These are phyloP conservation scores for Osmerus mordax DNA, from an alignment of 2,113 vertebrate genomes.

Conservation along the genomic window DNA sequence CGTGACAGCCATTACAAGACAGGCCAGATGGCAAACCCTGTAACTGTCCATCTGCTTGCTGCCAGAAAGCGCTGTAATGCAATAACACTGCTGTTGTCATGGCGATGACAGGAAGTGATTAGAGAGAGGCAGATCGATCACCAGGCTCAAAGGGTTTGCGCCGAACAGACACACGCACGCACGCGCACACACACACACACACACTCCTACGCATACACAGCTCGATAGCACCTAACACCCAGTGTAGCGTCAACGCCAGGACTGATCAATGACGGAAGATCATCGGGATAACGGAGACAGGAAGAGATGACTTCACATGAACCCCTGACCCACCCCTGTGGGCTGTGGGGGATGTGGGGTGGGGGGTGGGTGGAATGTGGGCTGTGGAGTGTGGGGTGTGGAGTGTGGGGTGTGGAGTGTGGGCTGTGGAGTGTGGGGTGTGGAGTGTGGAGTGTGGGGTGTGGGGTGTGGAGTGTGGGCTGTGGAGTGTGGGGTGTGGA, in stretches of 20 bases:
- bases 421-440: not conserved
- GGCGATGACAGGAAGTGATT: conserved; percentile 1
- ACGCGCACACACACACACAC: too few relatives aligned
- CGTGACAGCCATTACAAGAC: too few relatives aligned
- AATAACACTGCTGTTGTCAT: not conserved
- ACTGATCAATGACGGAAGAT: too few relatives aligned
- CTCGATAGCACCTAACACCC: too few relatives aligned
- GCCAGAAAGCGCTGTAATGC: not conserved
- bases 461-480: too few relatives aligned
- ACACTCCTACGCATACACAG: too few relatives aligned
- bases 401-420: not conserved
- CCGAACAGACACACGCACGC: not conserved
- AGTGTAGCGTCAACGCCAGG: too few relatives aligned
- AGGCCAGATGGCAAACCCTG: too few relatives aligned
- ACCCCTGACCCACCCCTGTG: too few relatives aligned
- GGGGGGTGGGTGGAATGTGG: not conserved
- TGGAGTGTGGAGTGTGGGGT: not conserved
- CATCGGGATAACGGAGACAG: too few relatives aligned
- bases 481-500: not conserved
- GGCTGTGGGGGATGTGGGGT: not conserved
- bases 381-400: not conserved
- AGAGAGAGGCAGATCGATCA: not conserved
- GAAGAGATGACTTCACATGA: too few relatives aligned
- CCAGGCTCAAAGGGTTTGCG: not conserved
- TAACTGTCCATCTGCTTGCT: not conserved